Base-by-base conservation (phyloP, 2,888 invertebrate genomes). In the Patella pellucida region DNA sequence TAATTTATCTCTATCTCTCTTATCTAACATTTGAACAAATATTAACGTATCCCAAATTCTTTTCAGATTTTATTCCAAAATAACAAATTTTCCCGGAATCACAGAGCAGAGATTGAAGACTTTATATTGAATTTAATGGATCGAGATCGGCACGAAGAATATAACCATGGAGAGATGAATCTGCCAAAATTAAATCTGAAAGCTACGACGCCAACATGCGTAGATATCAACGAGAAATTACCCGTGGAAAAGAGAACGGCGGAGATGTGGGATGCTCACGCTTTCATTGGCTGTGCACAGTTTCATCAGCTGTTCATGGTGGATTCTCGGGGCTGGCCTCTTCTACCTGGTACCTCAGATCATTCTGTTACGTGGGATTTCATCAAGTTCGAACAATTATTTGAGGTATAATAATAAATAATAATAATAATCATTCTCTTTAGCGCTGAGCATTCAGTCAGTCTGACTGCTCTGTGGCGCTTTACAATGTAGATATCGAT, bases 271-370 rank as follows among this genome's bases (percentile, higher is more conserved):
- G 80, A 84, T 73, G 79, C 84, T 23, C 87, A 87, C 83, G 83
- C 84, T 41, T 85, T 88, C 54, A 85, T 89, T 77, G 88, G 88
- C 50, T 84, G 85, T 73, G 77, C 82, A n/a, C 88, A 88, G 79
- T 86, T 86, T 76, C 86, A 89, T 79, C 73, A 79, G 7, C 80
- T 83, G 16, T 89, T 86, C 76, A 74, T 85, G 56, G 76, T 88
- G 27, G 89, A 89, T 76, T 79, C 82, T 5, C 72, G 85, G 51
- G 89, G 89, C 1, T 89, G 88, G 86, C 88, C 88, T 0, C 81
- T 87, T 14, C 19, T 23, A 12, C 62, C 62, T 12, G 23, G 23
- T 23, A 7, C 19, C 23, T 23, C 19, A 0, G 19, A 62, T 11
- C 62, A 62, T 23, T 19, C 19, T 23, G 11, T 62, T 5, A 62